These are phyloP conservation scores for Xylota segnis DNA, from an alignment of 2,888 invertebrate species.

Conservation along the genomic window DNA sequence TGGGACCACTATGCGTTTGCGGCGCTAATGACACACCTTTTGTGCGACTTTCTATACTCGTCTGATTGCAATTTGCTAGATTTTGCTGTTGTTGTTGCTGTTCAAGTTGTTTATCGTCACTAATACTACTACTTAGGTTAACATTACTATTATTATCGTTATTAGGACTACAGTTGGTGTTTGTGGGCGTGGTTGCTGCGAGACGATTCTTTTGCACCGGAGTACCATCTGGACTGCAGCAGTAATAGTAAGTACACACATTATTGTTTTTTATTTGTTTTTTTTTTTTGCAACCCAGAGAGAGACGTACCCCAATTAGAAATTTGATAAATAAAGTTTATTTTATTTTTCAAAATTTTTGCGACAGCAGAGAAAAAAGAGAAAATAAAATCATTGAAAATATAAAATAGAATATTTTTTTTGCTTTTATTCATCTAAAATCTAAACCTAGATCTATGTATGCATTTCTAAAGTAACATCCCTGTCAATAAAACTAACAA, in stretches of 20 bases:
- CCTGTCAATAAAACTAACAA: constrained; percentile 18
- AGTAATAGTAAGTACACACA: constrained; percentile 68
- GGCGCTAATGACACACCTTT: constrained; percentile 85
- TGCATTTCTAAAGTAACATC: constrained; percentile 35
- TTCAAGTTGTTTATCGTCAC: constrained; percentile 78
- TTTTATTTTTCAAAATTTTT: constrained; percentile 52
- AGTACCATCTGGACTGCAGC: constrained; percentile 71
- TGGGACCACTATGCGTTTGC: constrained; percentile 85
- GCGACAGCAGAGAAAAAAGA: constrained; percentile 74
- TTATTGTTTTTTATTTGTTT: background rate
- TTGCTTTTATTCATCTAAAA: constrained; percentile 9
- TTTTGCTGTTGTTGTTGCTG: constrained; percentile 74
- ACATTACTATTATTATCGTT: constrained; percentile 76
- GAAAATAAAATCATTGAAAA: constrained; percentile 74
- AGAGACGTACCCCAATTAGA: constrained; percentile 60
- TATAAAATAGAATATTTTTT: constrained; percentile 60
- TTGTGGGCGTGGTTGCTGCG: constrained; percentile 70
- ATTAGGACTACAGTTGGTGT: constrained; percentile 76
- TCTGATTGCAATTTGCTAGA: constrained; percentile 80
- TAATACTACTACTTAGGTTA: constrained; percentile 62
- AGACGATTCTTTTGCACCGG: constrained; percentile 58
- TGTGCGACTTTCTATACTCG: constrained; percentile 83
- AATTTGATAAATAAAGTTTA: constrained; percentile 49
- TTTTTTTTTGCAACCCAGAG: constrained; percentile 66
- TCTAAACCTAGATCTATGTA: constrained; percentile 30